A percentile compares a stretch with the other conserved stretches of the same genome.
Evolutionary conservation across 2,797 vertebrate species (phyloP).

Genomic region (Antrozous pallidus): DNA sequence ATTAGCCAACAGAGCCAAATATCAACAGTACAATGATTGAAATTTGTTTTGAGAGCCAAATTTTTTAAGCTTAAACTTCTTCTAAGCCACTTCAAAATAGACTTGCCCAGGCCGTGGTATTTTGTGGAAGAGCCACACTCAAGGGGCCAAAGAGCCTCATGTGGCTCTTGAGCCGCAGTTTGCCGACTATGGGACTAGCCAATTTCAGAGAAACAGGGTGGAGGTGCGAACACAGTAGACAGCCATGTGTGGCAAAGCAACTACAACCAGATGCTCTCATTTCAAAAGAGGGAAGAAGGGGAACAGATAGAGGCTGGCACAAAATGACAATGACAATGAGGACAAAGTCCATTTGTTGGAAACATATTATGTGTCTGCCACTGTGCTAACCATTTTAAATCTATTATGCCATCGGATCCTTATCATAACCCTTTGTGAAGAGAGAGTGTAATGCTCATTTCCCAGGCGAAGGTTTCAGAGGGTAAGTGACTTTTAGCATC

Average conservation of each 20-base stretch:
- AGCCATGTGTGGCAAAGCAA: not conserved
- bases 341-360: not conserved
- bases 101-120: no score
- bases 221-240: not conserved
- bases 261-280: not conserved
- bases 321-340: rapidly evolving
- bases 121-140: no score
- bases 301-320: not conserved
- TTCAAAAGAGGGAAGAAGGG: not conserved
- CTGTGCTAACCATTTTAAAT: not conserved
- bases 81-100: no score
- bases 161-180: no score
- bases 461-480: not conserved
- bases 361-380: not conserved
- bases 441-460: not conserved
- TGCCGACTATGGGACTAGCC: no score
- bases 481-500: not conserved
- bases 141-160: no score
- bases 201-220: not conserved
- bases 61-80: no score
- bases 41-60: no score
- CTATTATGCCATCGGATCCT: not conserved
- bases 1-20: no score
- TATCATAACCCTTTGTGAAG: not conserved
- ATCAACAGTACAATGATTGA: no score